Conservation (phyloP, 2,797 vertebrate genomes). For the Sebastes vulpes region DNA sequence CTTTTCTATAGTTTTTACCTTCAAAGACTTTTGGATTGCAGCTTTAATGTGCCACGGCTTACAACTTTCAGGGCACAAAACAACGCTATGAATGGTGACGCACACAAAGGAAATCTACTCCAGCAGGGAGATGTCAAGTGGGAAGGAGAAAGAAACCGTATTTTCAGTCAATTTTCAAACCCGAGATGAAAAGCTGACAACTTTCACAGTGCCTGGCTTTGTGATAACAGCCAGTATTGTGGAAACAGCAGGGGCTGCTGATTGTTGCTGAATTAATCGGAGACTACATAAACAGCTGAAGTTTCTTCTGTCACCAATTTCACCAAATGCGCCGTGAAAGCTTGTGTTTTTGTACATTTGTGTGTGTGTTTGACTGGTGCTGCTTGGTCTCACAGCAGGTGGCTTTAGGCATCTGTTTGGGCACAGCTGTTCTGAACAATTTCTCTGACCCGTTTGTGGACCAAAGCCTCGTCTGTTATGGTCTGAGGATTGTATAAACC, state of each 20-base stretch:
- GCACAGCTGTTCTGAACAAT: constrained; percentile 49
- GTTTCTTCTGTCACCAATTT: constrained; percentile 18
- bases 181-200: constrained; percentile 45
- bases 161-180: constrained; percentile 29
- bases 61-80: constrained; percentile 19
- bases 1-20: background rate
- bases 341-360: background rate
- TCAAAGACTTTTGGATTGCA: background rate
- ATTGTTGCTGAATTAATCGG: constrained; percentile 40
- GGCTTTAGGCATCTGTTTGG: constrained; percentile 52
- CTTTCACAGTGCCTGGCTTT: constrained; percentile 5
- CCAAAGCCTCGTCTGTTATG: constrained; percentile 12
- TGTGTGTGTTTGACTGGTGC: background rate
- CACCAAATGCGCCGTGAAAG: background rate
- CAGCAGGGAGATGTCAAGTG: constrained; percentile 19
- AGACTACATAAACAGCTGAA: constrained; percentile 23
- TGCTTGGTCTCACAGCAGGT: constrained; percentile 14
- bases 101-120: constrained; percentile 1
- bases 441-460: background rate
- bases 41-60: background rate
- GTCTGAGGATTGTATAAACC: constrained; percentile 19
- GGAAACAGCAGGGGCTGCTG: constrained; percentile 4
- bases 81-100: background rate
- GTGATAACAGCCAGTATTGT: constrained; percentile 34
- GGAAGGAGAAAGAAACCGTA: background rate